Conservation (phyloP, 2,113 vertebrate species). For the Oryzias celebensis region DNA sequence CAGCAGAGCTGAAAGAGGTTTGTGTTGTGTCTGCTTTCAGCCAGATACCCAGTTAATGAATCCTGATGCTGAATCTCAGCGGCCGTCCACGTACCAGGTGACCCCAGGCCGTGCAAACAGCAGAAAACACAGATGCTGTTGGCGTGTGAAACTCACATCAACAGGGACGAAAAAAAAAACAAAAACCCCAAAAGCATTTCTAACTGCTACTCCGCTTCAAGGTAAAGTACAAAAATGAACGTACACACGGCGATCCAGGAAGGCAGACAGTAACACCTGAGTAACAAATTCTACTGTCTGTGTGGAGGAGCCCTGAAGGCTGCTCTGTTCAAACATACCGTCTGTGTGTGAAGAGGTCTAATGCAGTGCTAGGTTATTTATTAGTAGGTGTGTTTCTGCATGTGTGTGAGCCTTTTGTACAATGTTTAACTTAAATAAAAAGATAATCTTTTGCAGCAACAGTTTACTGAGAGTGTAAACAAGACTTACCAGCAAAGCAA, state of each 20-base stretch:
- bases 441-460: too few relatives aligned
- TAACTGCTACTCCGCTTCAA: background rate
- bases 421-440: too few relatives aligned
- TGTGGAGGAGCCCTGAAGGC: background rate
- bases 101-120: conserved; percentile 5
- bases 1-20: too few relatives aligned
- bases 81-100: conserved; percentile 1
- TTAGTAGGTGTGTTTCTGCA: conserved; percentile 8
- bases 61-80: background rate
- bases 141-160: background rate
- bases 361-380: background rate
- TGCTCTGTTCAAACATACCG: conserved; percentile 14
- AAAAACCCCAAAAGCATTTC: background rate
- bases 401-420: background rate
- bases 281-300: conserved; percentile 9
- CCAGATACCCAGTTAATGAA: background rate
- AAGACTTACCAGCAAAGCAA: too few relatives aligned
- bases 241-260: background rate
- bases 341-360: background rate
- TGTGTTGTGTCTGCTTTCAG: too few relatives aligned
- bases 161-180: background rate
- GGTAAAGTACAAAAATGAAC: background rate
- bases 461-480: too few relatives aligned
- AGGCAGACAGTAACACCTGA: background rate
- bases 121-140: background rate